Conservation (phyloP, 1,140 invertebrate genomes). For the Thereuonema tuberculata region DNA sequence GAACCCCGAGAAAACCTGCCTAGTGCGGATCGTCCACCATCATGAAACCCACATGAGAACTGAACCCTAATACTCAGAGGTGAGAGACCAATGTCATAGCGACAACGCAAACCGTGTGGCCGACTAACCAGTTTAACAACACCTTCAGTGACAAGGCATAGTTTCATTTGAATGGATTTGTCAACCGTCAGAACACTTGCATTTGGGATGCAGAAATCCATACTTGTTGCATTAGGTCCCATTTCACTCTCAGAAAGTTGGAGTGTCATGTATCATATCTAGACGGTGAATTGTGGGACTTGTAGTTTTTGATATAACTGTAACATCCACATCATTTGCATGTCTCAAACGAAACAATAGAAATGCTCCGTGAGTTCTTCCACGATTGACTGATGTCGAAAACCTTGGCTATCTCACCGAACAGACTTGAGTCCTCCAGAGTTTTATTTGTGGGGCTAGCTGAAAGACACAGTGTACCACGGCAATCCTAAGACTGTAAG, state of each 20-base stretch:
- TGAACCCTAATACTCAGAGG: too few species aligned
- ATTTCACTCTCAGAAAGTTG: constrained; percentile 27
- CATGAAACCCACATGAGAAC: too few species aligned
- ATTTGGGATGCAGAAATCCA: constrained; percentile 24
- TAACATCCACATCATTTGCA: background rate
- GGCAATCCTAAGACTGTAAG: background rate
- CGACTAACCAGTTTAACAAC: too few species aligned
- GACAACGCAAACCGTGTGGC: too few species aligned
- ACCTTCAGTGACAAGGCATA: constrained; percentile 20
- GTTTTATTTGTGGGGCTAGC: too few species aligned
- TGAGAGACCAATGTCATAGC: too few species aligned
- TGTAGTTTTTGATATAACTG: background rate
- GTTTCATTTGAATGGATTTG: constrained; percentile 20
- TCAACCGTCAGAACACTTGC: constrained; percentile 23
- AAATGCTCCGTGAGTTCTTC: background rate
- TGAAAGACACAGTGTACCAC: background rate
- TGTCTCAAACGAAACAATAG: background rate
- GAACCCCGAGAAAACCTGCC: too few species aligned
- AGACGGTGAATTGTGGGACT: constrained; percentile 26
- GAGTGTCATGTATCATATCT: constrained; percentile 28
- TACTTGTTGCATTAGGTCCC: constrained; percentile 23
- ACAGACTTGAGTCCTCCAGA: background rate
- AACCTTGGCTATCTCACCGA: background rate
- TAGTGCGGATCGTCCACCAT: too few species aligned
- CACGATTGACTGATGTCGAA: background rate